phyloP scores from a whole-genome alignment of 2,888 invertebrate species.

The Trisateles emortualis region DNA sequence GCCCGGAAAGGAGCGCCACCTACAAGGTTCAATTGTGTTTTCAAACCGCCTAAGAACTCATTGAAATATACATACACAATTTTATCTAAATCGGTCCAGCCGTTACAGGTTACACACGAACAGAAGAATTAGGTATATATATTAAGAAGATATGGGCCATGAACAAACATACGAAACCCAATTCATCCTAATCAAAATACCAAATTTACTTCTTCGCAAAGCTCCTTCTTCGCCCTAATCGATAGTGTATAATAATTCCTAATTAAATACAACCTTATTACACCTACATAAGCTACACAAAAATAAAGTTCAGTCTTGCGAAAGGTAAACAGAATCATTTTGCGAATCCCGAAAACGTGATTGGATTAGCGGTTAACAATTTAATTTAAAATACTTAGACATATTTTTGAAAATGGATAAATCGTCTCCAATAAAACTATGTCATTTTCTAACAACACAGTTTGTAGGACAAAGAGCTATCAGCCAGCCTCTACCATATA shows the following conservation, averaged over 20 bases:
- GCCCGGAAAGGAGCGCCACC: no score
- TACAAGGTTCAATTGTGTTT: no score
- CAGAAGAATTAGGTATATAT: no score
- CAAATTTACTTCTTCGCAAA: neutral
- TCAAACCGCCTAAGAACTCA: no score
- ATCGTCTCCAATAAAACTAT: no score
- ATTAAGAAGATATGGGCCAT: neutral
- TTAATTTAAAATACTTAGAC: conserved; percentile 12
- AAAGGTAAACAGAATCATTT: conserved; percentile 15
- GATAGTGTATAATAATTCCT: conserved; percentile 33
- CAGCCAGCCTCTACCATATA: no score
- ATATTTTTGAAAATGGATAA: conserved; percentile 5
- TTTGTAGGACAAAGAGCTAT: no score
- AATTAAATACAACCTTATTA: conserved; percentile 18
- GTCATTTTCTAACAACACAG: no score
- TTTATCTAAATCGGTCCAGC: no score
- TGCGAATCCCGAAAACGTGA: conserved; percentile 14
- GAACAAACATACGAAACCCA: neutral
- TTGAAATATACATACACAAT: no score
- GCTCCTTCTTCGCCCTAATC: conserved; percentile 15
- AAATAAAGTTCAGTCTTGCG: conserved; percentile 14
- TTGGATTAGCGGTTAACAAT: conserved; percentile 4
- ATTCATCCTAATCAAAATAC: conserved; percentile 12
- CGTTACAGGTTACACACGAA: no score
- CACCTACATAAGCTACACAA: conserved; percentile 1